These are phyloP conservation scores for Uria lomvia DNA, from an alignment of 2,113 vertebrate species.

Conservation along the genomic window DNA sequence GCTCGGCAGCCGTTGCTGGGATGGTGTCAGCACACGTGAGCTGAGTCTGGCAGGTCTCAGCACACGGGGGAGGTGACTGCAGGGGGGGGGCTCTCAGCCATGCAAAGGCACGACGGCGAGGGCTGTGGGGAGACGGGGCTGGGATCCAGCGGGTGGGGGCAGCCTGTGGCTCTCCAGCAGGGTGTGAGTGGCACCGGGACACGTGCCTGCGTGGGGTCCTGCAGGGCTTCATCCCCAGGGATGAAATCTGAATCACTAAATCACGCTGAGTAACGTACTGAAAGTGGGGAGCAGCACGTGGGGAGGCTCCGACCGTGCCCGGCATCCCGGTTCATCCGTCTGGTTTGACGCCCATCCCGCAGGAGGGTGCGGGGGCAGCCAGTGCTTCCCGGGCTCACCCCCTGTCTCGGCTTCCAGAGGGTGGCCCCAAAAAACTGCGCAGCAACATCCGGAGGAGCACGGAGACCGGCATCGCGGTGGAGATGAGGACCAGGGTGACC, in stretches of 20 bases:
- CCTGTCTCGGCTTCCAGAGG: constrained; percentile 69
- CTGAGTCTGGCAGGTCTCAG: neutral
- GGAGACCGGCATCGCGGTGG: constrained; percentile 95
- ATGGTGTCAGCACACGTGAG: neutral
- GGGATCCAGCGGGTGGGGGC: neutral
- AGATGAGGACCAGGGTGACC: constrained; percentile 94
- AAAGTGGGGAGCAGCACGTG: rapidly evolving
- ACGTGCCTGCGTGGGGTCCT: rapidly evolving
- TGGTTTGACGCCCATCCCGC: rapidly evolving
- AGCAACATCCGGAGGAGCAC: constrained; percentile 97
- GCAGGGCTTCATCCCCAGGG: neutral
- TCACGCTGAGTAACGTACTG: rapidly evolving
- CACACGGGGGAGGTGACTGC: neutral
- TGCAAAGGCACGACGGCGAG: rapidly evolving
- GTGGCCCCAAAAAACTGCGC: constrained; percentile 92
- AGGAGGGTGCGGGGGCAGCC: neutral
- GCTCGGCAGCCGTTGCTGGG: neutral
- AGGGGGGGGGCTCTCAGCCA: neutral
- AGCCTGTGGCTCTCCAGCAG: rapidly evolving
- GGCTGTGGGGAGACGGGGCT: neutral
- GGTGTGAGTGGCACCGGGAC: rapidly evolving
- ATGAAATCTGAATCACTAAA: rapidly evolving
- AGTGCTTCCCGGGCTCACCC: neutral
- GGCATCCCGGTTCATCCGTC: rapidly evolving
- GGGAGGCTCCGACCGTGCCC: neutral